These are phyloP conservation scores for Bucco capensis DNA, from an alignment of 2,113 vertebrate genomes.

Conservation along the genomic window DNA sequence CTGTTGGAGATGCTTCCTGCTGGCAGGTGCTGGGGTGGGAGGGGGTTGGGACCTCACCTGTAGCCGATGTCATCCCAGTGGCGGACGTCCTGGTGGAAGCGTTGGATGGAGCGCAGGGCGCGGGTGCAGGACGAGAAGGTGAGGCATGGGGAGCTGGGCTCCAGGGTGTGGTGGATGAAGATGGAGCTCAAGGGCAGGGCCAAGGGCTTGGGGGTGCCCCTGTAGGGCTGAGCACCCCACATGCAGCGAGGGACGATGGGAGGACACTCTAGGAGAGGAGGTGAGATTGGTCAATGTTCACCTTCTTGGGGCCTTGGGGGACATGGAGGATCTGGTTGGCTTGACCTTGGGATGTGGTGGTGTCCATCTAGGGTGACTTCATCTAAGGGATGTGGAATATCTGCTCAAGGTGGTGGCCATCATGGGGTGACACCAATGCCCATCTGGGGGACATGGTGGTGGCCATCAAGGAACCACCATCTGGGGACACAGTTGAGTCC, in stretches of 20 bases:
- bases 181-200: slow-evolving; percentile 75
- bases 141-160: slow-evolving; percentile 76
- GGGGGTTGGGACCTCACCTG: slow-evolving; percentile 80
- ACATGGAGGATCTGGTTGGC: background rate
- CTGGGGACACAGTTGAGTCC: too few relatives aligned
- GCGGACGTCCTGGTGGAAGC: slow-evolving; percentile 79
- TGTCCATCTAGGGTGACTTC: background rate
- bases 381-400: too few relatives aligned
- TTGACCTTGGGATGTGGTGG: background rate
- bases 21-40: too few relatives aligned
- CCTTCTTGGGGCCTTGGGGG: background rate
- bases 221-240: slow-evolving; percentile 83
- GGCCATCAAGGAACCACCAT: too few relatives aligned
- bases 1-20: too few relatives aligned
- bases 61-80: slow-evolving; percentile 90
- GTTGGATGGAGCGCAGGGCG: slow-evolving; percentile 85
- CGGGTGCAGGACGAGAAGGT: slow-evolving; percentile 72
- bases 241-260: slow-evolving; percentile 83
- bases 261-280: slow-evolving; percentile 77
- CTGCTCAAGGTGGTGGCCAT: background rate
- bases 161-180: slow-evolving; percentile 86
- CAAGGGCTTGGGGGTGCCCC: slow-evolving; percentile 72
- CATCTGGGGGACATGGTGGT: background rate
- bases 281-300: too few relatives aligned
- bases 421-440: too few relatives aligned